phyloP scores from a whole-genome alignment of 2,888 invertebrate species.

The Allacma fusca region DNA sequence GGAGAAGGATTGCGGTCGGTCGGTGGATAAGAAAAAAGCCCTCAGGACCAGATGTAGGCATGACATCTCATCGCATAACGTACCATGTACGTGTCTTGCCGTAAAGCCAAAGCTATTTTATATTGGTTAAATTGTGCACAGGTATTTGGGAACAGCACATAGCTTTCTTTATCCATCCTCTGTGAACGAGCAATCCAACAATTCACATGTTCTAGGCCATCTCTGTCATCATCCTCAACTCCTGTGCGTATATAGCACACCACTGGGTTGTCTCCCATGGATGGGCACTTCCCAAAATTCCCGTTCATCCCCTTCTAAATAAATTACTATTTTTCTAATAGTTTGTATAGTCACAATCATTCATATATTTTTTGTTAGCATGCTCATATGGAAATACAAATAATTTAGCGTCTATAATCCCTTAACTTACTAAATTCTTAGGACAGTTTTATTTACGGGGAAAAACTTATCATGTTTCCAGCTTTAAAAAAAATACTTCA shows the following conservation, averaged over 20 bases:
- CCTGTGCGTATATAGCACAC: constrained; percentile 33
- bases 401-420: too few species aligned
- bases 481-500: too few species aligned
- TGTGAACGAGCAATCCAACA: constrained; percentile 18
- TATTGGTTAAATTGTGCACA: constrained; percentile 34
- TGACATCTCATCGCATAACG: constrained; percentile 40
- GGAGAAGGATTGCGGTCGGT: constrained; percentile 40
- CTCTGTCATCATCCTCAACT: constrained; percentile 40
- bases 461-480: too few species aligned
- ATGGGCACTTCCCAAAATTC: background rate
- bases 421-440: too few species aligned
- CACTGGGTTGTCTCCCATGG: background rate
- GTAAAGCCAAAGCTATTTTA: constrained; percentile 14
- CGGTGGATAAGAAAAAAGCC: constrained; percentile 36
- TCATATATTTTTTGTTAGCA: too few species aligned
- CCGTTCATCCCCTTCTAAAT: too few species aligned
- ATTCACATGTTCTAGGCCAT: constrained; percentile 46
- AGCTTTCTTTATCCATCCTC: constrained; percentile 42
- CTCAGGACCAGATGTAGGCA: constrained; percentile 36
- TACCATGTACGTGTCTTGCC: constrained; percentile 20
- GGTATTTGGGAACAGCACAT: constrained; percentile 35
- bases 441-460: too few species aligned
- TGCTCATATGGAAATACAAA: too few species aligned
- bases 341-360: too few species aligned
- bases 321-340: too few species aligned